Conservation (phyloP, 2,888 invertebrate species). For the Perdita meconis region DNA sequence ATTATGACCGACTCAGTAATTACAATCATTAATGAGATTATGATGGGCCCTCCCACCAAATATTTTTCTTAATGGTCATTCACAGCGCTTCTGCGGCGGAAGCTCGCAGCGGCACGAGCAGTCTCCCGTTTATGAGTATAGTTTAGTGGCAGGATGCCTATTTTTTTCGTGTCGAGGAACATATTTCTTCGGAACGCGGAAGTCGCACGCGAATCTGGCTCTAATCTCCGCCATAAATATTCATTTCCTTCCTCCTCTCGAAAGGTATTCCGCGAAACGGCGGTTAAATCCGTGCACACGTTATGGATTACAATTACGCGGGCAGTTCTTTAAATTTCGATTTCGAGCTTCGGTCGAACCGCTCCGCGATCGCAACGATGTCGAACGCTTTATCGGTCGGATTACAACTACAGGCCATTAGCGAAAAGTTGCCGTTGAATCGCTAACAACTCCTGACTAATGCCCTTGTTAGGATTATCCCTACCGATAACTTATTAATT, state of each 20-base stretch:
- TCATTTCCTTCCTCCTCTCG: conserved; percentile 48
- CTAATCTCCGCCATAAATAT: conserved; percentile 49
- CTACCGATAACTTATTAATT: conserved; percentile 44
- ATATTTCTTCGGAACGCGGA: conserved; percentile 38
- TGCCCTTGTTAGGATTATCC: neutral
- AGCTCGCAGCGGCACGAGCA: conserved; percentile 8
- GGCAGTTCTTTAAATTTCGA: neutral
- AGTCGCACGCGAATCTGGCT: conserved; percentile 49
- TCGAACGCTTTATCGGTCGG: neutral
- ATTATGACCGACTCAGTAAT: too few relatives aligned
- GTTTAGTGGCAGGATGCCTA: conserved; percentile 27
- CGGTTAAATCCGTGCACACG: conserved; percentile 29
- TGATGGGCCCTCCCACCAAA: too few relatives aligned
- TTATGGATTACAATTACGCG: conserved; percentile 39
- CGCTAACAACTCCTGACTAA: neutral
- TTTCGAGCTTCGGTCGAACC: too few relatives aligned
- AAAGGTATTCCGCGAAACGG: conserved; percentile 23
- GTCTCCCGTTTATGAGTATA: conserved; percentile 25
- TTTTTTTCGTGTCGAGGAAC: conserved; percentile 22
- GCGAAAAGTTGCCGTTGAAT: neutral
- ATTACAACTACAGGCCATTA: conserved; percentile 20
- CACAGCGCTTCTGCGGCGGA: neutral
- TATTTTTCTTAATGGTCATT: too few relatives aligned
- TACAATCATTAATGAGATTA: too few relatives aligned
- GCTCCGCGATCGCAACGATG: neutral